Base-by-base conservation (phyloP, 2,797 vertebrate species). In the Iguana delicatissima region DNA sequence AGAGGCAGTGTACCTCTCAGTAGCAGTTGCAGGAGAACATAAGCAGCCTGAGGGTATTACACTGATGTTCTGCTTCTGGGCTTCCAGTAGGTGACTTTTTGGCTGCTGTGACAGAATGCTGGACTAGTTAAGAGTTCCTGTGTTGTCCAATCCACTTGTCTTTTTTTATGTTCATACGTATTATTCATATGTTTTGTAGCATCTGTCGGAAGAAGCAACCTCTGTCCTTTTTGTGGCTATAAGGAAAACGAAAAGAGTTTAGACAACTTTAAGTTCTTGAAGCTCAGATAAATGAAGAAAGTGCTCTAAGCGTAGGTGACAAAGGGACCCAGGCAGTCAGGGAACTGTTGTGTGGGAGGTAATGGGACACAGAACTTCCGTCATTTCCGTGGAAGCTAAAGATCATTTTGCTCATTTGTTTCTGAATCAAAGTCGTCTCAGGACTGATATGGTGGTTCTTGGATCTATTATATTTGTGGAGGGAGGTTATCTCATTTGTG, bases 351-450 rank as follows among this genome's bases (percentile, higher is more conserved):
- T 42, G 46, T 9, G 42, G n/a, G n/a, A 4, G 35, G 64, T 14
- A 5, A n/a, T 22, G 1, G 4, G 29, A 26, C n/a, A 1, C 57
- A 50, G 80, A 32, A 82, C 82, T 32, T 64, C 72, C 57, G 35
- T 3, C 12, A 4, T 18, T 18, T 64, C 32, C 14, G 67, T 52
- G 13, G 20, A 84, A 79, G 59, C 46, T 29, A 80, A 85, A n/a
- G 16, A 26, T 46, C 46, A 38, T 89, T 89, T 76, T 72, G 13
- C 14, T 59, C 50, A 42, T 82, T 89, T 83, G 12, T 32, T 67
- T 50, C 62, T 79, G 64, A 42, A 18, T 73, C 7, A 89, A 91
- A 81, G 24, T 77, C 91, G 87, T 95, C 93, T 89, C 89, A 92
- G 90, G 92, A 93, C 92, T 95, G 93, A 93, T 69, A 94, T 0